Evolutionary conservation across 2,888 invertebrate genomes (phyloP).

Genomic region (Leucophenga maculata): DNA sequence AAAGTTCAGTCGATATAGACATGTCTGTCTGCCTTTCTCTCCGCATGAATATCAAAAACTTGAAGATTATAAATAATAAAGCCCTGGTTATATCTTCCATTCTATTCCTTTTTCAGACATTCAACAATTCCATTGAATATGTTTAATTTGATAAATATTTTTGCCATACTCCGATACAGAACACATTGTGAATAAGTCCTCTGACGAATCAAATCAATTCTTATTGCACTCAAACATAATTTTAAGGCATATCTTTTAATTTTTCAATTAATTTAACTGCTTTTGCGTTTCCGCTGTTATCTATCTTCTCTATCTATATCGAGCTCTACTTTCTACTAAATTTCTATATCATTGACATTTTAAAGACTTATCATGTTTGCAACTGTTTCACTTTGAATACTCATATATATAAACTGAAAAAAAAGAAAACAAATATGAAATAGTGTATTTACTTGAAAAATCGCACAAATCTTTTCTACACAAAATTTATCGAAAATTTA

Average conservation of each 20-base stretch:
- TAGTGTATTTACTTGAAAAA: constrained; percentile 28
- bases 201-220: background rate
- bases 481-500: constrained; percentile 19
- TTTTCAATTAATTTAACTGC: constrained; percentile 1
- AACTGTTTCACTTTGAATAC: constrained; percentile 52
- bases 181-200: no score
- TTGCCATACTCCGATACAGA: no score
- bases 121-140: no score
- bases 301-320: constrained; percentile 30
- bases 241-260: constrained; percentile 15
- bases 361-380: constrained; percentile 40
- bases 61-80: no score
- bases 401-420: constrained; percentile 57
- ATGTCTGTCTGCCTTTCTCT: no score
- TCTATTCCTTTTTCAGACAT: background rate
- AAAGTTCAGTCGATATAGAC: no score
- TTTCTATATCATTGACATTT: constrained; percentile 21
- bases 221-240: constrained; percentile 9
- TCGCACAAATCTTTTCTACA: constrained; percentile 55
- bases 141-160: no score
- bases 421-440: constrained; percentile 25
- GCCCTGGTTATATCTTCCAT: no score
- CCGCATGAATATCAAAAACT: no score
- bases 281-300: constrained; percentile 12
- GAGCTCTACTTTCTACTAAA: constrained; percentile 17